phyloP scores from a whole-genome alignment of 2,888 invertebrate species.

The Pollenia angustigena region DNA sequence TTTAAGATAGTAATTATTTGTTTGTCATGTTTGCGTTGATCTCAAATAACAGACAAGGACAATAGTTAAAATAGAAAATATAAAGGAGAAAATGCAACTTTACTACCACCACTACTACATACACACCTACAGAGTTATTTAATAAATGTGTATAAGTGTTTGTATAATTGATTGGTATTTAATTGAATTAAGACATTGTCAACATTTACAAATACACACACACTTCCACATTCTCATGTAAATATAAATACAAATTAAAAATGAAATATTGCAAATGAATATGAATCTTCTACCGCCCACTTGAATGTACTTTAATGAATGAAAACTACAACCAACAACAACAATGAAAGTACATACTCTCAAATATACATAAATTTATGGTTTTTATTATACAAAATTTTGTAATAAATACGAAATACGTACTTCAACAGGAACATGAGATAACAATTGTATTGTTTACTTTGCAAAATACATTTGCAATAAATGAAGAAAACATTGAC shows the following conservation, averaged over 20 bases:
- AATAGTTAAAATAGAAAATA: too few relatives aligned
- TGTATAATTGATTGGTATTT: slow-evolving; percentile 62
- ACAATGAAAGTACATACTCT: background rate
- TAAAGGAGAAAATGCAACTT: background rate
- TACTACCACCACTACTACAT: background rate
- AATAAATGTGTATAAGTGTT: slow-evolving; percentile 23
- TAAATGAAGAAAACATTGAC: background rate
- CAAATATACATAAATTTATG: slow-evolving; percentile 48
- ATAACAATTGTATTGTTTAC: slow-evolving; percentile 15
- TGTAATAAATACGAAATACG: slow-evolving; percentile 14
- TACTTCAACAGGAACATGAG: background rate
- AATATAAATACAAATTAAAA: slow-evolving; percentile 26
- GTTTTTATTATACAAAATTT: slow-evolving; percentile 31
- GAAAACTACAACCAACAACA: background rate
- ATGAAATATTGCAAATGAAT: slow-evolving; percentile 18
- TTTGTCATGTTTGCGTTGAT: slow-evolving; percentile 10
- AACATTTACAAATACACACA: slow-evolving; percentile 26
- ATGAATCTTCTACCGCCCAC: slow-evolving; percentile 48
- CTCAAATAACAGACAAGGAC: background rate
- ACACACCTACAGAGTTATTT: background rate
- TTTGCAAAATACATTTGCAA: background rate
- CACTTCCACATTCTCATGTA: background rate
- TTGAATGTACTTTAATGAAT: slow-evolving; percentile 35
- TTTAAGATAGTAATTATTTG: background rate
- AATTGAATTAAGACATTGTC: slow-evolving; percentile 63